A percentile compares a stretch with the other conserved stretches of the same genome.
phyloP scores from a whole-genome alignment of 2,113 vertebrate species.

The Anseranas semipalmata region DNA sequence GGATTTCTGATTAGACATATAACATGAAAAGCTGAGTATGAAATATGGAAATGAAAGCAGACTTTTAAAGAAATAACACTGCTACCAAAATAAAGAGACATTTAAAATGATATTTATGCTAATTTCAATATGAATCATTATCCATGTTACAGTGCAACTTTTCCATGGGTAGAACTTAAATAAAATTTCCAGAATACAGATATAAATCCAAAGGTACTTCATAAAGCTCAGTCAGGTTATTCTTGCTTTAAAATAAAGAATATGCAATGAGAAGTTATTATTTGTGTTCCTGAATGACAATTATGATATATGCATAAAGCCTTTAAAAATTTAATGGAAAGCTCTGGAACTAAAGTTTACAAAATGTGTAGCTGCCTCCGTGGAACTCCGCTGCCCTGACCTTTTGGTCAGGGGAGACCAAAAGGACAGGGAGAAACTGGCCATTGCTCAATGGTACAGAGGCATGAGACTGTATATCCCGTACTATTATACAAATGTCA shows the following conservation, averaged over 20 bases:
- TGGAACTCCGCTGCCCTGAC: neutral
- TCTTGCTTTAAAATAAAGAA: neutral
- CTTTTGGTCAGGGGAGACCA: too few species aligned
- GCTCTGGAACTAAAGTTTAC: neutral
- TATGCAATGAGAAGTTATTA: neutral
- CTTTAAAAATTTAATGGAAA: neutral
- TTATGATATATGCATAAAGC: neutral
- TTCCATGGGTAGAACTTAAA: neutral
- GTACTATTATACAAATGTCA: neutral
- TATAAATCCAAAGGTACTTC: neutral
- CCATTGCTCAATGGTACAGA: neutral
- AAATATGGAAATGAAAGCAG: neutral
- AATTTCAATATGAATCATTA: neutral
- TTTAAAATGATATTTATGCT: neutral
- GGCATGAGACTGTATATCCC: neutral
- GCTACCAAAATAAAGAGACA: neutral
- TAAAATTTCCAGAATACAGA: neutral
- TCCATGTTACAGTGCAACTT: neutral
- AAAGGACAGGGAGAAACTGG: neutral
- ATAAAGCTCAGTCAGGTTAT: neutral
- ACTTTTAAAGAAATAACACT: neutral
- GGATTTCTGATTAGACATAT: neutral
- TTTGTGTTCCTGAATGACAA: neutral
- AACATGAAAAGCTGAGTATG: neutral
- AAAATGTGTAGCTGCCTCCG: neutral